These are phyloP conservation scores for Ptilorrhoa leucosticta DNA, from an alignment of 2,113 vertebrate genomes.

Conservation along the genomic window DNA sequence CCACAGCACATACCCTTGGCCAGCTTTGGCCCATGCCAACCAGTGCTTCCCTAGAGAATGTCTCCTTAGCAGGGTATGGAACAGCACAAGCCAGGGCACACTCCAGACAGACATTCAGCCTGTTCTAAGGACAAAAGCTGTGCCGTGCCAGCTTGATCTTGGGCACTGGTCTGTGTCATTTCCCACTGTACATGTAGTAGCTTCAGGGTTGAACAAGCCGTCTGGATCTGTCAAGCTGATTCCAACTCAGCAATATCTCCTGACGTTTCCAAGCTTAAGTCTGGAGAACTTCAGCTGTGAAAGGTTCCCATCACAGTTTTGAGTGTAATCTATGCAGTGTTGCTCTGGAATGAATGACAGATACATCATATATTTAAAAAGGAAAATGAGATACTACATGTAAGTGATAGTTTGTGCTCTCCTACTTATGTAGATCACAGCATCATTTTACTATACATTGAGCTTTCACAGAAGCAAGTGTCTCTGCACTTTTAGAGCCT, in stretches of 20 bases:
- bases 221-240: background rate
- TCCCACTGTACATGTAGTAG: background rate
- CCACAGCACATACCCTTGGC: background rate
- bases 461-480: background rate
- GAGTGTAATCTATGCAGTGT: background rate
- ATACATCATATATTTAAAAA: background rate
- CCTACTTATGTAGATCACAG: background rate
- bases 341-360: background rate
- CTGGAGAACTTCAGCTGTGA: slow-evolving; percentile 14
- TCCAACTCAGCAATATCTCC: background rate
- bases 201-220: background rate
- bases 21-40: background rate
- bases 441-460: background rate
- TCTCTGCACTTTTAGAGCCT: background rate
- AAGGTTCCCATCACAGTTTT: background rate
- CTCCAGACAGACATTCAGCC: background rate
- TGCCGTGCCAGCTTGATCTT: background rate
- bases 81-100: background rate
- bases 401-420: background rate
- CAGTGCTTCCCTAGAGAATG: background rate
- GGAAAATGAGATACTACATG: background rate
- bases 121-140: background rate
- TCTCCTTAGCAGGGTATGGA: background rate
- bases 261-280: background rate
- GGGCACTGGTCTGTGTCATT: background rate